phyloP scores from a whole-genome alignment of 2,797 vertebrate genomes.

The Zenarchopterus dispar region DNA sequence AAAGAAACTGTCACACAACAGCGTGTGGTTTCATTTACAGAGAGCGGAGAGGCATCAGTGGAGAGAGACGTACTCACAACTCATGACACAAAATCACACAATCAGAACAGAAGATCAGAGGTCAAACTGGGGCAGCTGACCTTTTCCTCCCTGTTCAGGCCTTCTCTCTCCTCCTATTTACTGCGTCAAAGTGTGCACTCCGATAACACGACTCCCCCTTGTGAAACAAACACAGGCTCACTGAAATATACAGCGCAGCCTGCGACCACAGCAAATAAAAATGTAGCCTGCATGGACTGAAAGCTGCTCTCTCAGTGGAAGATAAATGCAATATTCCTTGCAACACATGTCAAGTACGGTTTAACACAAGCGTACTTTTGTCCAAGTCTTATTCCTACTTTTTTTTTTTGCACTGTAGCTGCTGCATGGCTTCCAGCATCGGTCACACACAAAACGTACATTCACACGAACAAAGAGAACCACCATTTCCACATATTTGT shows the following conservation, averaged over 20 bases:
- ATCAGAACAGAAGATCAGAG: conserved; percentile 78
- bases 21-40: conserved; percentile 55
- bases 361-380: conserved; percentile 66
- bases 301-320: conserved; percentile 62
- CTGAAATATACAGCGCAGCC: conserved; percentile 53
- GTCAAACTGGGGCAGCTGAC: conserved; percentile 76
- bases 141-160: conserved; percentile 69
- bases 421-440: conserved; percentile 59
- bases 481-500: conserved; percentile 85
- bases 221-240: conserved; percentile 42
- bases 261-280: conserved; percentile 59
- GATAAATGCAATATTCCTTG: conserved; percentile 62
- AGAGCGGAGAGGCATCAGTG: conserved; percentile 41
- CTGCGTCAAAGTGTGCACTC: conserved; percentile 69
- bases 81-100: conserved; percentile 44
- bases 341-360: conserved; percentile 62
- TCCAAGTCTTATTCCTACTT: conserved; percentile 65
- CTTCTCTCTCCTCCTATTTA: conserved; percentile 67
- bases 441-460: conserved; percentile 22
- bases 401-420: conserved; percentile 62
- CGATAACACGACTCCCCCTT: conserved; percentile 70
- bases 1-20: conserved; percentile 56
- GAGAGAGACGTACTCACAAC: conserved; percentile 15
- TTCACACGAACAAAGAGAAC: conserved; percentile 73
- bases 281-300: conserved; percentile 68